These are phyloP conservation scores for Brachypteracias leptosomus DNA, from an alignment of 2,113 vertebrate species.

Conservation along the genomic window DNA sequence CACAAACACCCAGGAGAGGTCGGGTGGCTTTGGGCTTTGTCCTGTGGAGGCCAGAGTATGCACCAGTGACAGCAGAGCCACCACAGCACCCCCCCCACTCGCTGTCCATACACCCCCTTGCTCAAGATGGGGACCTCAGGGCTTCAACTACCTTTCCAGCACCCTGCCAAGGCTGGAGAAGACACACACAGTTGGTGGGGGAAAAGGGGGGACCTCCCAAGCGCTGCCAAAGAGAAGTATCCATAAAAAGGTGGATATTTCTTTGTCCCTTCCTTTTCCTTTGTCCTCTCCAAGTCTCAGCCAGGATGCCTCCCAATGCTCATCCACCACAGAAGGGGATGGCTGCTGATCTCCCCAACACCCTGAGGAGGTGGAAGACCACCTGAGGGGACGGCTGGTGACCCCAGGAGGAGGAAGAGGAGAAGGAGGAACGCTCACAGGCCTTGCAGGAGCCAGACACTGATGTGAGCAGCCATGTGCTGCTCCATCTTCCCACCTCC, in stretches of 20 bases:
- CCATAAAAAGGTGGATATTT: background rate
- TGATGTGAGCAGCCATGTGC: background rate
- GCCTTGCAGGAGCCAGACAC: accelerated
- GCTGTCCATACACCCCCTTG: background rate
- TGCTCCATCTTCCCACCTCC: background rate
- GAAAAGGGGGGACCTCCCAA: background rate
- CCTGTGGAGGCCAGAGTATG: background rate
- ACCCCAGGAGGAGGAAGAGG: background rate
- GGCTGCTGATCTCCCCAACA: background rate
- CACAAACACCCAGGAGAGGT: background rate
- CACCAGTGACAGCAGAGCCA: background rate
- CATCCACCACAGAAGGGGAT: background rate
- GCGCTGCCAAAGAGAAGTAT: background rate
- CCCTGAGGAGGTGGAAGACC: background rate
- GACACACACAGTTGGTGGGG: accelerated
- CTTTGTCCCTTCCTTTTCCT: background rate
- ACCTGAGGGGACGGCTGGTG: background rate
- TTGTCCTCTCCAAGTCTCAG: accelerated
- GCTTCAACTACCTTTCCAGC: background rate
- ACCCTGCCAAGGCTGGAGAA: background rate
- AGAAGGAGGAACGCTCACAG: background rate
- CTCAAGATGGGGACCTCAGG: background rate
- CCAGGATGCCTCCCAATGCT: background rate
- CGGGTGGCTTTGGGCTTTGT: background rate
- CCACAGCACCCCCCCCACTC: background rate